A percentile compares a stretch with the other conserved stretches of the same genome.
These are phyloP conservation scores for Tromatobia lineatoria DNA, from an alignment of 2,888 invertebrate genomes.

Conservation along the genomic window DNA sequence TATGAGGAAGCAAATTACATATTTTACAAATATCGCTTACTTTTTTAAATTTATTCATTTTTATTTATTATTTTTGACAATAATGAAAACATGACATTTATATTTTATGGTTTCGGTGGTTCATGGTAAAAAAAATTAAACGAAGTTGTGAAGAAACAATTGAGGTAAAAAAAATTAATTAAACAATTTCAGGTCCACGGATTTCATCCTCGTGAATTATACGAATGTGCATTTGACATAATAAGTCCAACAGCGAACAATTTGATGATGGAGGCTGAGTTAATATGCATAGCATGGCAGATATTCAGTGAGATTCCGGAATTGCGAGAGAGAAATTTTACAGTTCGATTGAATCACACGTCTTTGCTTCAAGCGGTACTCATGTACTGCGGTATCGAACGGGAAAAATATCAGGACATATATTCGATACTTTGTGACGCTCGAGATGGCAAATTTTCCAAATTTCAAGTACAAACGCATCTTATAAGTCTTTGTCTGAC, in stretches of 20 bases:
- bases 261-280: constrained; percentile 94
- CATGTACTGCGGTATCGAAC: constrained; percentile 92
- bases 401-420: constrained; percentile 88
- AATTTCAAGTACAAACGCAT: constrained; percentile 90
- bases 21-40: no score
- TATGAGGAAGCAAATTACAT: no score
- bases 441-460: constrained; percentile 88
- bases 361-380: constrained; percentile 91
- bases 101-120: no score
- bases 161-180: background rate
- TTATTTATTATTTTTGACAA: no score
- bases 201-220: constrained; percentile 95
- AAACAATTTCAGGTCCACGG: constrained; percentile 86
- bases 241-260: constrained; percentile 91
- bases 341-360: constrained; percentile 93
- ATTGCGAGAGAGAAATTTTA: constrained; percentile 89
- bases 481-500: constrained; percentile 90
- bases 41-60: no score
- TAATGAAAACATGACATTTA: no score
- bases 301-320: constrained; percentile 90
- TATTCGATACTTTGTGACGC: constrained; percentile 86
- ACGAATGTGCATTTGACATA: constrained; percentile 97
- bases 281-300: constrained; percentile 92
- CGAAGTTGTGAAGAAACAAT: background rate
- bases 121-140: background rate